A percentile compares a stretch with the other conserved stretches of the same genome.
Conservation (phyloP, 1,140 invertebrate species). For the Lepidostoma basale region DNA sequence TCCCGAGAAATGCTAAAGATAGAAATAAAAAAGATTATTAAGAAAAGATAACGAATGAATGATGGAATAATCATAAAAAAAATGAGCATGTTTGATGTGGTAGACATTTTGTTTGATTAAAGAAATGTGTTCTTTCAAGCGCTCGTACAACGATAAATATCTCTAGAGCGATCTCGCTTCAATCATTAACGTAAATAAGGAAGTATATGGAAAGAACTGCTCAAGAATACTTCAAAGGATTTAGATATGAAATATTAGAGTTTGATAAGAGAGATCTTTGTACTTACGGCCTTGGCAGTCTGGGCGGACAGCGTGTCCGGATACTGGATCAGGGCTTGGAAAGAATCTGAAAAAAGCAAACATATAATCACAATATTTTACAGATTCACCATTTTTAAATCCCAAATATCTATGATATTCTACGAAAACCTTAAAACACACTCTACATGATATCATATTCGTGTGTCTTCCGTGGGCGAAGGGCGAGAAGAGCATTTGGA, state of each 20-base stretch:
- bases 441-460: too few relatives aligned
- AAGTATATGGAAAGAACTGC: not conserved
- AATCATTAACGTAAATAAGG: not conserved
- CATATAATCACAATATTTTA: too few relatives aligned
- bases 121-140: not conserved
- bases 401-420: too few relatives aligned
- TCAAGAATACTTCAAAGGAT: not conserved
- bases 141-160: not conserved
- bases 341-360: constrained; percentile 81
- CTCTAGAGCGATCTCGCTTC: not conserved
- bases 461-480: too few relatives aligned
- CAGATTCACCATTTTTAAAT: too few relatives aligned
- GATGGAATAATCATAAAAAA: too few relatives aligned
- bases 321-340: constrained; percentile 99
- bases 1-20: too few relatives aligned
- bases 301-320: constrained; percentile 95
- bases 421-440: too few relatives aligned
- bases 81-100: too few relatives aligned
- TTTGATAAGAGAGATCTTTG: not conserved
- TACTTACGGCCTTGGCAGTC: constrained; percentile 89
- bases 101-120: not conserved
- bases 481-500: too few relatives aligned
- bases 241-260: not conserved
- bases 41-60: too few relatives aligned
- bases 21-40: too few relatives aligned